Base-by-base conservation (phyloP, 1,140 invertebrate species). In the Zaprionus gabonicus region DNA sequence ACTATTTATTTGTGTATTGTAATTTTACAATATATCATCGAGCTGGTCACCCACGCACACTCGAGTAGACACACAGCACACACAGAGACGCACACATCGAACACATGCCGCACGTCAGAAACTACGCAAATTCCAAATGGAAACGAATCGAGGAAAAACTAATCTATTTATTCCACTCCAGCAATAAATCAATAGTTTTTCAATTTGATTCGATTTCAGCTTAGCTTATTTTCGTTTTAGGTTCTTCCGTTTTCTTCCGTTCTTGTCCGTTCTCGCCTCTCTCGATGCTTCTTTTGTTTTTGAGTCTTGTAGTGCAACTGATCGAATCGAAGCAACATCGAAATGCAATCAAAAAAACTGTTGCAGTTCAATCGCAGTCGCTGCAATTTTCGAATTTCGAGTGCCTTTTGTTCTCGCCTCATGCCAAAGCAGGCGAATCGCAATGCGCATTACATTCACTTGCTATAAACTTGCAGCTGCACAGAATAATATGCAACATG, bases 141-240 rank as follows among this genome's bases (percentile, higher is more conserved):
- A 71, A 70, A 62, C 46, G 46, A 73, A 55, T 69, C 74, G 68
- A 60, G 60, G 72, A 34, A 77, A 84, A 90, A 87, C 84, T 87
- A 87, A 87, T 87, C 78, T 87, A 87, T 87, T 87, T 87, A 87
- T 90, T 90, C 69, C 84, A 76, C 60, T 86, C 83, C 76, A 80
- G 76, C 76, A 64, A 88, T 88, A 90, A 88, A 87, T 90, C 85
- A 87, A 87, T 90, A 84, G 84, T 88, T 87, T 90, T 65, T 65
- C 76, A 71, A 78, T 77, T 41, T 53, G 66, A 46, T 62, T 56
- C 41, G 17, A 64, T 64, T 64, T 53, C 17, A 7, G 15, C 27
- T 49, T n/a, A n/a, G 41, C 41, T 46, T 46, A 17, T 67, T 56
- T 51, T 41, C 41, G 25, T n/a, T 63, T 53, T 12, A 9, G 6